Percentiles rank a stretch among this genome's conserved stretches.
Evolutionary conservation across 2,888 invertebrate species (phyloP).

Genomic region (Tanaodytes sp.): DNA sequence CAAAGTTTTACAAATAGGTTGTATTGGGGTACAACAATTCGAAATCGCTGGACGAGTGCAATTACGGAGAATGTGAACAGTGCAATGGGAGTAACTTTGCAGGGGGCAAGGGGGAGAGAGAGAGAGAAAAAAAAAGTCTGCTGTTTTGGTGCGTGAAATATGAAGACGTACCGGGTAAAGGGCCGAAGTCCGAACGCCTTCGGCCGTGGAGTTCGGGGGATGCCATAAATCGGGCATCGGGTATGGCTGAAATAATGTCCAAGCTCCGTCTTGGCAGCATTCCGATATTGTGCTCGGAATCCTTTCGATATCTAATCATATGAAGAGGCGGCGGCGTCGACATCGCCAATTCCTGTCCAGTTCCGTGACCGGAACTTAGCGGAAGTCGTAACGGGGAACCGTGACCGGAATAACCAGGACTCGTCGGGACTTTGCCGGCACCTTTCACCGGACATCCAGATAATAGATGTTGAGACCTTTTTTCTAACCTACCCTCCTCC

Average conservation of each 20-base stretch:
- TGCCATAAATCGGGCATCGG: slow-evolving; percentile 61
- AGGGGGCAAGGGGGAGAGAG: not conserved
- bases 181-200: slow-evolving; percentile 65
- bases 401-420: slow-evolving; percentile 63
- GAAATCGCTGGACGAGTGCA: slow-evolving; percentile 17
- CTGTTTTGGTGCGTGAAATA: slow-evolving; percentile 32
- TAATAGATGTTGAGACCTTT: slow-evolving; percentile 35
- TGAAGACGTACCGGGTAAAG: slow-evolving; percentile 66
- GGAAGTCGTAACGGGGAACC: slow-evolving; percentile 65
- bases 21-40: too few species aligned
- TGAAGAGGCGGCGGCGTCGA: slow-evolving; percentile 56
- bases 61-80: slow-evolving; percentile 30
- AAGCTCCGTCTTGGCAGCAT: slow-evolving; percentile 61
- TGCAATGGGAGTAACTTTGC: too few species aligned
- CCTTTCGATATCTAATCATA: slow-evolving; percentile 63
- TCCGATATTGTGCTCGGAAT: slow-evolving; percentile 63
- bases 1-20: too few species aligned
- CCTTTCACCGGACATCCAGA: slow-evolving; percentile 59
- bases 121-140: too few species aligned
- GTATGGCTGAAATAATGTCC: slow-evolving; percentile 61
- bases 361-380: slow-evolving; percentile 65
- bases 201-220: slow-evolving; percentile 63
- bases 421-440: slow-evolving; percentile 63
- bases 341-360: slow-evolving; percentile 63
- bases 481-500: too few species aligned